Evolutionary conservation across 2,113 vertebrate species (phyloP).

Genomic region (Tricholaema leucomelas): DNA sequence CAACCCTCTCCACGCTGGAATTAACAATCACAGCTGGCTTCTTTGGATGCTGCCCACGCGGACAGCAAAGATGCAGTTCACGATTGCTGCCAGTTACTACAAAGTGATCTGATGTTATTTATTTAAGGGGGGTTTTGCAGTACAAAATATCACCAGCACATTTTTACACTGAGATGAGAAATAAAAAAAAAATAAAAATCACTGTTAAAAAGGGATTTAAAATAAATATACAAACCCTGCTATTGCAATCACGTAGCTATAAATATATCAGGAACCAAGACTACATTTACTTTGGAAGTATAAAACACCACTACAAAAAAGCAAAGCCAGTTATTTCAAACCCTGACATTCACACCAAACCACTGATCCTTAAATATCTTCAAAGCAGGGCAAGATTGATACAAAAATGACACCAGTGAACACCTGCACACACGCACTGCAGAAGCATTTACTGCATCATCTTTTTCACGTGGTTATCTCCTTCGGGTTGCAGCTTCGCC

Average conservation of each 20-base stretch:
- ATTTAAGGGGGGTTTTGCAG: not conserved
- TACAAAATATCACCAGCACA: constrained; percentile 28
- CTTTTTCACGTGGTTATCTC: not conserved
- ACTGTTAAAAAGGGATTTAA: not conserved
- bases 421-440: not conserved
- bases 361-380: not conserved
- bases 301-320: not conserved
- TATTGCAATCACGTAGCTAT: not conserved
- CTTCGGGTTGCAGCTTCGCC: not conserved
- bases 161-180: not conserved
- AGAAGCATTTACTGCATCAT: not conserved
- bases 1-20: too few relatives aligned
- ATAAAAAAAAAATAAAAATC: not conserved
- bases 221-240: constrained; percentile 36
- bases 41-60: not conserved
- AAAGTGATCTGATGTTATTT: constrained; percentile 33
- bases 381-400: not conserved
- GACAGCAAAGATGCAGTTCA: not conserved
- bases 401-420: not conserved
- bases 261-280: not conserved
- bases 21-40: accelerated
- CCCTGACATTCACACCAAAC: not conserved
- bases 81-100: not conserved
- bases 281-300: not conserved
- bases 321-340: not conserved